A percentile compares a stretch with the other conserved stretches of the same genome.
phyloP scores from a whole-genome alignment of 1,140 invertebrate genomes.

The Drosophila bocqueti region DNA sequence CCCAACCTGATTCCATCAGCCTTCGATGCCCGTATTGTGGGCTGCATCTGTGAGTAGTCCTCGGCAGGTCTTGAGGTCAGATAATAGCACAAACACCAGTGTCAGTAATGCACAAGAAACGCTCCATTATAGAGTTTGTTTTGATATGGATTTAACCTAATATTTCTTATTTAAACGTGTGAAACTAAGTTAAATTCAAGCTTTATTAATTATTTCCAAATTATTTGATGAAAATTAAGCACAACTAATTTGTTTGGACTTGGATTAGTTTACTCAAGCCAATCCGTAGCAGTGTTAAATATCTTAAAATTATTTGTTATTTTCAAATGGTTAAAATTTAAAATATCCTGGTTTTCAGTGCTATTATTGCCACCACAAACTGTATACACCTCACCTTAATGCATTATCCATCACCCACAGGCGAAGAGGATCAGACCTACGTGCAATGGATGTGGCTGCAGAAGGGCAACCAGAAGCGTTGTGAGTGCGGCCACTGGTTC shows the following conservation, averaged over 20 bases:
- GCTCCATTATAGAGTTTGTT: neutral
- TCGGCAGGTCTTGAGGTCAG: neutral
- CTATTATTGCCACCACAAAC: neutral
- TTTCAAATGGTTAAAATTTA: neutral
- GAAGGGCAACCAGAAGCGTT: slow-evolving; percentile 94
- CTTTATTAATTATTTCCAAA: neutral
- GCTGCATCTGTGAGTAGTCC: slow-evolving; percentile 94
- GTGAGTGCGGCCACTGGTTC: slow-evolving; percentile 98
- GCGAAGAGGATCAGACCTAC: slow-evolving; percentile 94
- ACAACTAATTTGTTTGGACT: too few relatives aligned
- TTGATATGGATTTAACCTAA: neutral
- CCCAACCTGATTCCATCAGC: slow-evolving; percentile 96
- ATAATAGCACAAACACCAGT: neutral
- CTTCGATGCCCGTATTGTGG: slow-evolving; percentile 95
- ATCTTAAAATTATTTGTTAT: neutral
- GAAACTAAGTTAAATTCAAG: neutral
- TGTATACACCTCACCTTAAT: neutral
- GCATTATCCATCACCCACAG: slow-evolving; percentile 62
- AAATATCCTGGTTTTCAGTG: neutral
- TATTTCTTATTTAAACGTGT: neutral
- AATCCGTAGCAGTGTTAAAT: neutral
- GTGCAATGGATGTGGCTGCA: slow-evolving; percentile 98
- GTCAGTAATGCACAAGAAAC: too few relatives aligned
- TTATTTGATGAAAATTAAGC: neutral
- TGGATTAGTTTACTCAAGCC: neutral